Base-by-base conservation (phyloP, 2,797 vertebrate genomes). In the Sorex maritimensis region DNA sequence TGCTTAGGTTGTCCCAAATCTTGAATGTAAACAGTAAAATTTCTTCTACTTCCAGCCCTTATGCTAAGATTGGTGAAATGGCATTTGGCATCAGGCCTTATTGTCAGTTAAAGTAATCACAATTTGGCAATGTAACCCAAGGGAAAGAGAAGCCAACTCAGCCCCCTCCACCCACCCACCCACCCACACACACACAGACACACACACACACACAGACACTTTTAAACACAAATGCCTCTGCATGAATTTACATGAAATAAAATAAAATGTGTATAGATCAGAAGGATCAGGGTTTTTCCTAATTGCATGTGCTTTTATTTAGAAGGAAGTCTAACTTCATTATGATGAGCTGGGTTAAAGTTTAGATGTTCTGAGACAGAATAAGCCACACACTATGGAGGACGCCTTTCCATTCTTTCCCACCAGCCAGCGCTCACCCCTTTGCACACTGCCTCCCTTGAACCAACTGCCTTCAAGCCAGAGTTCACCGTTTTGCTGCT, bases 11-110 rank as follows among this genome's bases (percentile, higher is more conserved):
- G 52, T 46, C 52, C 55, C 19, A 19, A 28, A n/a, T 80, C 26
- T 87, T 73, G 28, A 95, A 34, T 58, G 26, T 10, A 87, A 83
- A 55, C 10, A 80, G 21, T 67, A 30, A 71, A 41, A 72, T 63
- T 34, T 90, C n/a, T 75, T 55, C 69, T 41, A 46, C 9, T 5
- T 4, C 5, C 6, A 84, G 19, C 8, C 4, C 30, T 67, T 77
- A 28, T 1, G 52, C 19, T 67, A 77, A 91, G 19, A 6, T 23
- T 17, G 74, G 23, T 28, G 71, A 73, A 91, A 71, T 26, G 72
- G 41, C 49, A 65, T 89, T 69, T 86, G 44, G 58, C 58, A 41
- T n/a, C 10, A 41, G 38, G 90, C 21, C 58, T 91, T 23, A 49
- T 38, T 44, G n/a, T 58, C 44, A 13, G 26, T 28, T 85, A 69